These are phyloP conservation scores for Plestiodon gilberti DNA, from an alignment of 2,113 vertebrate species.

Conservation along the genomic window DNA sequence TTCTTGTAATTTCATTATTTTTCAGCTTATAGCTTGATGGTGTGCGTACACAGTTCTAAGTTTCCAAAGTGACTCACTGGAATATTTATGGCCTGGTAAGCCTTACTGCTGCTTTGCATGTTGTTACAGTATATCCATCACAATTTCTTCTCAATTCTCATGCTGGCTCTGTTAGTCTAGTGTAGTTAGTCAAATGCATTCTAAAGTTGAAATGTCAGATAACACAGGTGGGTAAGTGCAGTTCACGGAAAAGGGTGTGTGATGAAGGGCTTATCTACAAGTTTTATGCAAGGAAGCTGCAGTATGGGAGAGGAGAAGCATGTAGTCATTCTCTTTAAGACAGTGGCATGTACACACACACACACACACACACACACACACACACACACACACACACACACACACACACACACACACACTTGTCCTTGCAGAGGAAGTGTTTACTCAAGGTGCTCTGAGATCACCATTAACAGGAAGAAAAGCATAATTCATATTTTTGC, in stretches of 20 bases:
- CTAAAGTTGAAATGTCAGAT: background rate
- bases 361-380: no score
- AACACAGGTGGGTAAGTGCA: background rate
- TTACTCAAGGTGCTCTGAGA: no score
- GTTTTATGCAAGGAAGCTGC: background rate
- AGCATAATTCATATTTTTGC: no score
- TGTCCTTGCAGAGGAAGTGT: no score
- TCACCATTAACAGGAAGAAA: no score
- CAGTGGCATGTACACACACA: no score
- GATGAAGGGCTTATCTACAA: background rate
- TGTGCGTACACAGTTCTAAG: background rate
- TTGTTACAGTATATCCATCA: background rate
- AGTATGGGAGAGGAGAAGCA: no score
- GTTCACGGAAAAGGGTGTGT: background rate
- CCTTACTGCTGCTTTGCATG: background rate
- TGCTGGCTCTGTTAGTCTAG: background rate
- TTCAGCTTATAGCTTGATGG: background rate
- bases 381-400: no score
- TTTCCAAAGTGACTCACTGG: background rate
- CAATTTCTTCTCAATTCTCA: background rate
- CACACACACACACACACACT: no score
- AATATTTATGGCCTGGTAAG: background rate
- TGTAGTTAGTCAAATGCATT: background rate
- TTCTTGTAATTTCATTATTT: background rate
- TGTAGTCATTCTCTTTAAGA: no score